Percentiles rank a stretch among this genome's conserved stretches.
Evolutionary conservation across 2,113 vertebrate species (phyloP).

Genomic region (Caloenas nicobarica): DNA sequence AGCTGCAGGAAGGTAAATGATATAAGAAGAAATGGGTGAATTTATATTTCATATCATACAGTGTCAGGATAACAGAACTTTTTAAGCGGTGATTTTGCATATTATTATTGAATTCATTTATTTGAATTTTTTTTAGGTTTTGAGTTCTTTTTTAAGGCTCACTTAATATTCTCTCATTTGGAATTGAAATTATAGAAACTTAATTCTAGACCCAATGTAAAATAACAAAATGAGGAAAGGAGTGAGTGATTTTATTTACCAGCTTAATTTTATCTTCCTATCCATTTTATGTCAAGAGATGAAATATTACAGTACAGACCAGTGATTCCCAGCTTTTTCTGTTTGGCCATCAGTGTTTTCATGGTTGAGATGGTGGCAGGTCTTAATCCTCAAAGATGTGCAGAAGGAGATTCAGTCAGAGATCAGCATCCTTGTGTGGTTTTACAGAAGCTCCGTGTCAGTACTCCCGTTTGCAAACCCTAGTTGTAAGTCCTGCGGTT

Average conservation of each 20-base stretch:
- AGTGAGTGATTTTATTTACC: neutral
- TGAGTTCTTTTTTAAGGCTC: neutral
- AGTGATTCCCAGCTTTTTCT: neutral
- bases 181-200: neutral
- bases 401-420: neutral
- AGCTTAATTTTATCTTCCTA: neutral
- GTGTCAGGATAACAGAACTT: neutral
- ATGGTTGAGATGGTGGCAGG: neutral
- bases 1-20: conserved; percentile 85
- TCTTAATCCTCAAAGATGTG: neutral
- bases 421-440: neutral
- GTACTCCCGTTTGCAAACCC: neutral
- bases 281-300: neutral
- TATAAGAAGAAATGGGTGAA: neutral
- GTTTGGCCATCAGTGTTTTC: neutral
- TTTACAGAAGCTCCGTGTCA: neutral
- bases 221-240: neutral
- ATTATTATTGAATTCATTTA: neutral
- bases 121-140: neutral
- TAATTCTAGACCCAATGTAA: neutral
- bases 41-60: neutral
- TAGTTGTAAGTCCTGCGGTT: neutral
- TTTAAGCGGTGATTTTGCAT: neutral
- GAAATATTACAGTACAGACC: neutral
- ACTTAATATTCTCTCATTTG: neutral